A percentile compares a stretch with the other conserved stretches of the same genome.
Conservation (phyloP, 2,888 invertebrate species). For the Rhagonycha lutea region DNA sequence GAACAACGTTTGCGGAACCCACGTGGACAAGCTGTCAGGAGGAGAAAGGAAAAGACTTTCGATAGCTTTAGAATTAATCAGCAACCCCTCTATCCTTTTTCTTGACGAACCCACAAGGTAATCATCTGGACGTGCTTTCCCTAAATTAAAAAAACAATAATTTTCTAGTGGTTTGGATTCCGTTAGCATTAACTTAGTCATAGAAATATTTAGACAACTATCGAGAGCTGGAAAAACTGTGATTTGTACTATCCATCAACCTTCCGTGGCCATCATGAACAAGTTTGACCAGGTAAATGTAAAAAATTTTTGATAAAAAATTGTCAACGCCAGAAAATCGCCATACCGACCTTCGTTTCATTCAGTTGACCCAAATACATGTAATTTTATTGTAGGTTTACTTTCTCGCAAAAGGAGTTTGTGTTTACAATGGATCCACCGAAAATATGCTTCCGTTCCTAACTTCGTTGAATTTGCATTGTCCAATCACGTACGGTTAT, state of each 20-base stretch:
- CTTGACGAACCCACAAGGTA: neutral
- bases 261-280: slow-evolving; percentile 65
- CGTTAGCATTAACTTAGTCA: slow-evolving; percentile 72
- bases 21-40: neutral
- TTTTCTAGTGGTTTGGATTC: slow-evolving; percentile 70
- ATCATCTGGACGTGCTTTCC: neutral
- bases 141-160: too few relatives aligned
- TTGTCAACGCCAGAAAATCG: too few relatives aligned
- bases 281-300: neutral
- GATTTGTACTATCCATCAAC: slow-evolving; percentile 81
- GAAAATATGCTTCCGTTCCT: slow-evolving; percentile 71
- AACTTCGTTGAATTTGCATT: slow-evolving; percentile 64
- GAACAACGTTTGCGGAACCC: neutral
- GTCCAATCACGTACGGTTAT: slow-evolving; percentile 79
- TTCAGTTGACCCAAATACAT: neutral
- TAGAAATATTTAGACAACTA: slow-evolving; percentile 69
- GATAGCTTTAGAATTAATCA: neutral
- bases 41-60: neutral
- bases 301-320: neutral
- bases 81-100: neutral
- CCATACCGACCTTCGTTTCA: too few relatives aligned
- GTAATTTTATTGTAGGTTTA: slow-evolving; percentile 41
- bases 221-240: slow-evolving; percentile 74
- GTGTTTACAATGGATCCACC: slow-evolving; percentile 72
- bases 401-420: slow-evolving; percentile 64